Evolutionary conservation across 2,888 invertebrate species (phyloP).

Genomic region (Globia sparganii): DNA sequence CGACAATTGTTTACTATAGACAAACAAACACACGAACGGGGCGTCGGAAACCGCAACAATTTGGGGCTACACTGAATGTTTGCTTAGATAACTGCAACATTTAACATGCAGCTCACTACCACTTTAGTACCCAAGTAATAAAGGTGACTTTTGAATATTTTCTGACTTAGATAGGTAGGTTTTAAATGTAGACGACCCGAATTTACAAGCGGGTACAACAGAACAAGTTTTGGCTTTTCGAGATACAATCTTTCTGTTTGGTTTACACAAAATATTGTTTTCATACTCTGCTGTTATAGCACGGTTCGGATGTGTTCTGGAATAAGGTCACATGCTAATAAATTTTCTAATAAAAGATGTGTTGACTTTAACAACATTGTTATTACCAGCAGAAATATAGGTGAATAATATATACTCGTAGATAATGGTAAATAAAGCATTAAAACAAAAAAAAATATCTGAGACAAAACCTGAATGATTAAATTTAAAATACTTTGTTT

Average conservation of each 20-base stretch:
- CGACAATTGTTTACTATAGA: slow-evolving; percentile 75
- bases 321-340: background rate
- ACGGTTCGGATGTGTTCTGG: background rate
- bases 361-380: background rate
- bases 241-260: slow-evolving; percentile 76
- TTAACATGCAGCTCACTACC: slow-evolving; percentile 41
- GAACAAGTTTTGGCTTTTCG: slow-evolving; percentile 71
- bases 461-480: background rate
- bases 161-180: slow-evolving; percentile 49
- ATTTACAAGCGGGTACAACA: slow-evolving; percentile 78
- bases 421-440: background rate
- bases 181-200: slow-evolving; percentile 71
- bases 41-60: slow-evolving; percentile 81
- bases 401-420: background rate
- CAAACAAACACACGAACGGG: slow-evolving; percentile 76
- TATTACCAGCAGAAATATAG: background rate
- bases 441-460: too few species aligned
- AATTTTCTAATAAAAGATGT: slow-evolving; percentile 6
- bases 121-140: slow-evolving; percentile 30
- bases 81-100: slow-evolving; percentile 79
- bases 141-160: slow-evolving; percentile 48
- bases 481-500: background rate
- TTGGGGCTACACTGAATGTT: slow-evolving; percentile 80
- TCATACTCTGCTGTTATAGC: slow-evolving; percentile 29
- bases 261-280: slow-evolving; percentile 66